A percentile compares a stretch with the other conserved stretches of the same genome.
Conservation (phyloP, 2,888 invertebrate species). For the Hoplodrina ambigua region DNA sequence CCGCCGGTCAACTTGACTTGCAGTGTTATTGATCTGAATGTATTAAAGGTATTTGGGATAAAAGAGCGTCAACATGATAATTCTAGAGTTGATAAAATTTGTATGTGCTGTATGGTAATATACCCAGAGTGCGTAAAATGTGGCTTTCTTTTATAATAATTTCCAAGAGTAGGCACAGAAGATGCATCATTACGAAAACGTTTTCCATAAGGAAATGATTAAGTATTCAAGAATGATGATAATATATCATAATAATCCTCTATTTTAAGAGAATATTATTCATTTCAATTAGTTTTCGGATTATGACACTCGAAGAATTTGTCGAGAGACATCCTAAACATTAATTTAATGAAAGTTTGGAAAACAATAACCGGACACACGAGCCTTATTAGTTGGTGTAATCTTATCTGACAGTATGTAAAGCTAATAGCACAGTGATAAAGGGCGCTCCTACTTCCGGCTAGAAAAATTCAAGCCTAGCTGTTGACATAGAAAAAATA, state of each 20-base stretch:
- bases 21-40: slow-evolving; percentile 17
- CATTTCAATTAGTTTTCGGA: slow-evolving; percentile 2
- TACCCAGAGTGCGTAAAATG: neutral
- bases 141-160: neutral
- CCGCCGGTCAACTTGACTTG: neutral
- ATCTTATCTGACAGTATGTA: slow-evolving; percentile 60
- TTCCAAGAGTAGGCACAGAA: neutral
- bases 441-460: slow-evolving; percentile 70
- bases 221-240: slow-evolving; percentile 27
- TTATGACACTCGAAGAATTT: neutral
- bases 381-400: slow-evolving; percentile 32
- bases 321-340: neutral
- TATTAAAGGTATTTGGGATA: neutral
- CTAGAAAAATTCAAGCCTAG: slow-evolving; percentile 31
- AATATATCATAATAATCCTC: slow-evolving; percentile 30
- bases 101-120: neutral
- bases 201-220: slow-evolving; percentile 15
- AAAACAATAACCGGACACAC: slow-evolving; percentile 38
- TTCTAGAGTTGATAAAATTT: neutral
- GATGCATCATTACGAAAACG: slow-evolving; percentile 3
- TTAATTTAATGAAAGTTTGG: slow-evolving; percentile 9
- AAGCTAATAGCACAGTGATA: slow-evolving; percentile 54
- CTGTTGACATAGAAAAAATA: slow-evolving; percentile 21
- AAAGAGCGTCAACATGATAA: neutral
- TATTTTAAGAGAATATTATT: slow-evolving; percentile 25